A percentile compares a stretch with the other conserved stretches of the same genome.
phyloP scores from a whole-genome alignment of 2,888 invertebrate genomes.

The Antheraea yamamai region DNA sequence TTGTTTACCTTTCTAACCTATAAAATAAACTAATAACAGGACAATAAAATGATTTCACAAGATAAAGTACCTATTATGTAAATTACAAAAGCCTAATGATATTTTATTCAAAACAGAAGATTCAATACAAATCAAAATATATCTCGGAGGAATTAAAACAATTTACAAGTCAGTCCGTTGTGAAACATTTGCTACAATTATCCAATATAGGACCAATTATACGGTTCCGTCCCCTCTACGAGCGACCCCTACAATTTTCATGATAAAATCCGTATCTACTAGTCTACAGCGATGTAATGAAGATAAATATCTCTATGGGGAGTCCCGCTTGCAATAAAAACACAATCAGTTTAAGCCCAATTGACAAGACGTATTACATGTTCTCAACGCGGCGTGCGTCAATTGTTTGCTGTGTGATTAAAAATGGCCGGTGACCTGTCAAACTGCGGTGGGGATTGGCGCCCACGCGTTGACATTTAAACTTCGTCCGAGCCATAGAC shows the following conservation, averaged over 20 bases:
- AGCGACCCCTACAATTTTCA: slow-evolving; percentile 66
- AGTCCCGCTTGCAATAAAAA: slow-evolving; percentile 68
- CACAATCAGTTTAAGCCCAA: slow-evolving; percentile 76
- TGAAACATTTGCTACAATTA: slow-evolving; percentile 70
- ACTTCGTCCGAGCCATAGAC: slow-evolving; percentile 48
- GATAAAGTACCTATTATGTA: not conserved
- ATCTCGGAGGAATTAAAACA: slow-evolving; percentile 54
- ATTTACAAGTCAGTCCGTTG: slow-evolving; percentile 46
- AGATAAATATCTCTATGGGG: slow-evolving; percentile 78
- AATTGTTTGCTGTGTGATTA: slow-evolving; percentile 10
- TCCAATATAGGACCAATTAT: slow-evolving; percentile 73
- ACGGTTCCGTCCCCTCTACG: slow-evolving; percentile 58
- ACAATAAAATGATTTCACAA: not conserved
- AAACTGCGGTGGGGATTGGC: slow-evolving; percentile 56
- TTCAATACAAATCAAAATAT: slow-evolving; percentile 34
- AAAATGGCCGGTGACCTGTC: slow-evolving; percentile 52
- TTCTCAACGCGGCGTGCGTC: slow-evolving; percentile 44
- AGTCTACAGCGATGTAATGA: slow-evolving; percentile 68
- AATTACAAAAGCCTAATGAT: not conserved
- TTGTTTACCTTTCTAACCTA: not conserved
- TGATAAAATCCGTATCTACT: slow-evolving; percentile 75
- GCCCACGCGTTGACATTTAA: slow-evolving; percentile 60
- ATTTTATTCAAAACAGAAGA: slow-evolving; percentile 35
- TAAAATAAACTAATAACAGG: not conserved
- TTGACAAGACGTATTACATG: slow-evolving; percentile 70